Evolutionary conservation across 2,113 vertebrate species (phyloP), one percentile per base, ranked within the genome.

Genomic region (Nerophis ophidion): DNA sequence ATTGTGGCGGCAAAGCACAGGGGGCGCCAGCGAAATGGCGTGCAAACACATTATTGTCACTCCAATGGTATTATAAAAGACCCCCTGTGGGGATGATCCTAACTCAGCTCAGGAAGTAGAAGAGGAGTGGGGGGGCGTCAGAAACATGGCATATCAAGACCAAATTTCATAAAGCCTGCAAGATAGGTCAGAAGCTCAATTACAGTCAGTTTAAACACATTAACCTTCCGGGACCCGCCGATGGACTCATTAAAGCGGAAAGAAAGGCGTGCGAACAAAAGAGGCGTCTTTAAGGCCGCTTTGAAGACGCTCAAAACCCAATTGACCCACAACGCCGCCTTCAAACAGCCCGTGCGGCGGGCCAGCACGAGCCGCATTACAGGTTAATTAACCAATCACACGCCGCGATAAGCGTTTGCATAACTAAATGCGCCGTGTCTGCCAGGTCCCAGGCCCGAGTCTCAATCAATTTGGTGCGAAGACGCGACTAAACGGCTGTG

Each of bases 311-410:
- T 85, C 83, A 88, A 85, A 88, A 88, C 81, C 82, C 82, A 89
- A 89, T 86, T 89, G 84, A 89, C 87, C 85, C 84, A 77, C 77
- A 79, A 85, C 87, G 87, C 84, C 82, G 81, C 68, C 72, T 81
- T 87, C 82, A 84, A 84, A 82, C 63, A 44, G 71, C 76, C 65
- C 76, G 60, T 79, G 77, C 75, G 80, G 82, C 77, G 62, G 70
- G 60, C 76, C 59, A 49, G 65, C 83, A 84, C 82, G 76, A 74
- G 84, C 82, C 84, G 75, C 72, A 74, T 85, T 83, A 77, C 81
- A 86, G 88, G 87, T 89, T 89, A 90, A 90, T 90, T 89, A 90
- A 90, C 89, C 88, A 89, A 88, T 89, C 86, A 86, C 74, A 78
- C 74, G 75, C 75, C 73, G 71, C 86, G 81, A 85, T 87, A 84